These are phyloP conservation scores for Cichladusa arquata DNA, from an alignment of 2,113 vertebrate species.

Conservation along the genomic window DNA sequence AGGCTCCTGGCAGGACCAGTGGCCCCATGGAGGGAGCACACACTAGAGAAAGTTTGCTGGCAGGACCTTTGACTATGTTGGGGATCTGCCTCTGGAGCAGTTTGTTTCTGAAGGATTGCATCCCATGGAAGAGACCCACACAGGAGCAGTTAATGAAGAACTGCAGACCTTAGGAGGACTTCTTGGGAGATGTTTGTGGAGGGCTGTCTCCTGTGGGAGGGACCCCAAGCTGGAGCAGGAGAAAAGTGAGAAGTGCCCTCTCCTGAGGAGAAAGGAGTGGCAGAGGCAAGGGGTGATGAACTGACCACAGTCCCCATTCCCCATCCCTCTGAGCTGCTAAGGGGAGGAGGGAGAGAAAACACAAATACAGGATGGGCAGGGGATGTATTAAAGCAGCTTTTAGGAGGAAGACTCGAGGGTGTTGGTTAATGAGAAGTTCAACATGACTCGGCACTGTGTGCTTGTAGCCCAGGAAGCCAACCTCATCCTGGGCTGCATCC, in stretches of 20 bases:
- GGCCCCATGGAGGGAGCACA: too few relatives aligned
- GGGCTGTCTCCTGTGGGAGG: background rate
- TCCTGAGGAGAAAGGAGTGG: background rate
- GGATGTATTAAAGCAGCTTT: background rate
- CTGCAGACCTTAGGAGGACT: background rate
- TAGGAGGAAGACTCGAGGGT: background rate
- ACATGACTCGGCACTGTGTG: background rate
- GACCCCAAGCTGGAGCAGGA: too few relatives aligned
- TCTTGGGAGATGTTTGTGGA: background rate
- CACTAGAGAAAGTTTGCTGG: background rate
- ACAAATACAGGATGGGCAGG: background rate
- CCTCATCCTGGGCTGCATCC: background rate
- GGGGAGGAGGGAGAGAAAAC: background rate
- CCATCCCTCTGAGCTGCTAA: rapidly evolving
- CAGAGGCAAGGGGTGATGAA: background rate
- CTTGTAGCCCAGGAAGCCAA: background rate
- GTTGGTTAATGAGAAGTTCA: background rate
- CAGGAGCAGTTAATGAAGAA: background rate
- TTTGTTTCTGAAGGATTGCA: background rate
- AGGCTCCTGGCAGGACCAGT: background rate
- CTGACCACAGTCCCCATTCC: background rate
- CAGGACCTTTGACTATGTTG: rapidly evolving
- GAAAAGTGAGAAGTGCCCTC: background rate
- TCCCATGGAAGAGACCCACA: rapidly evolving
- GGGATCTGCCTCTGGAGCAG: background rate